Evolutionary conservation across 1,140 invertebrate genomes (phyloP).

Genomic region (Nylanderia fulva): DNA sequence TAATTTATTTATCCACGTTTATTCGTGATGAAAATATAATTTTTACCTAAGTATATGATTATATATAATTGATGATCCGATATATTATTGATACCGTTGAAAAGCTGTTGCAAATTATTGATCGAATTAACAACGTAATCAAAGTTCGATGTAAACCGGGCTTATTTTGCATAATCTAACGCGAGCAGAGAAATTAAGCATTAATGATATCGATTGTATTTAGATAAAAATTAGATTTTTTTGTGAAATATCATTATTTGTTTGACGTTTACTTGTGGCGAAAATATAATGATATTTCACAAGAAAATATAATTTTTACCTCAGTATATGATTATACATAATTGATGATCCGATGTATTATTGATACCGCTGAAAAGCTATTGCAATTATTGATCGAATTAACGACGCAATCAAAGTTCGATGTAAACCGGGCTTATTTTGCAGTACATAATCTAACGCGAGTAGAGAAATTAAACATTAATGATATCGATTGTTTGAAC

Average conservation of each 20-base stretch:
- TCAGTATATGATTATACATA: slow-evolving; percentile 9
- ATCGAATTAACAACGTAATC: slow-evolving; percentile 11
- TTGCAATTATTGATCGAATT: slow-evolving; percentile 17
- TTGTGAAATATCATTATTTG: not conserved
- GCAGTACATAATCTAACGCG: slow-evolving; percentile 20
- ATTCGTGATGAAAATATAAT: not conserved
- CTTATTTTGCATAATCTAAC: slow-evolving; percentile 29
- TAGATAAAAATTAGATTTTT: too few relatives aligned
- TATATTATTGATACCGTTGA: not conserved
- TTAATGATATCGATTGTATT: slow-evolving; percentile 20
- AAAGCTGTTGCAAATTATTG: slow-evolving; percentile 37
- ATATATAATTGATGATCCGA: not conserved
- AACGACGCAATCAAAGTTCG: slow-evolving; percentile 19
- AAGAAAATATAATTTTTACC: not conserved
- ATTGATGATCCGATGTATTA: not conserved
- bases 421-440: not conserved
- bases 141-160: not conserved
- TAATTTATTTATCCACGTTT: not conserved
- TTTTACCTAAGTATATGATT: not conserved
- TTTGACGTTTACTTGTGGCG: not conserved
- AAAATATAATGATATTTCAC: not conserved
- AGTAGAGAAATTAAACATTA: slow-evolving; percentile 2
- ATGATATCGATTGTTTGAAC: not conserved
- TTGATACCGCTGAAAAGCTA: slow-evolving; percentile 1
- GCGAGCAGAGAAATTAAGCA: not conserved